Evolutionary conservation across 2,888 invertebrate species (phyloP).

Genomic region (Drosophila bunnanda): DNA sequence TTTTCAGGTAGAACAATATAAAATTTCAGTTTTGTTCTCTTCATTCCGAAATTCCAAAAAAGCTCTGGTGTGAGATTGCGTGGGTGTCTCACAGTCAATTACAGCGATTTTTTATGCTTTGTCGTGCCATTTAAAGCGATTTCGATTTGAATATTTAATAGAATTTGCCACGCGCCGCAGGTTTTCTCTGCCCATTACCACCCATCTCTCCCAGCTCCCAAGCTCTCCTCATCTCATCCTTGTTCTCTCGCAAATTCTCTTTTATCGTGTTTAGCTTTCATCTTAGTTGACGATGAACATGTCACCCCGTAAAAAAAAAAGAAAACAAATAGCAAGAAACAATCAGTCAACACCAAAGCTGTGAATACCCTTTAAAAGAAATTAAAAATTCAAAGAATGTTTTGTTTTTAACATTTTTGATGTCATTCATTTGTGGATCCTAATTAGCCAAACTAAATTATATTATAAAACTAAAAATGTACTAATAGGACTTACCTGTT

Average conservation of each 20-base stretch:
- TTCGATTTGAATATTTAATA: conserved; percentile 69
- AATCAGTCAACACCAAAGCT: neutral
- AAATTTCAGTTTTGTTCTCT: conserved; percentile 3
- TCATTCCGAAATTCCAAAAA: neutral
- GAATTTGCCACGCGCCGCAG: conserved; percentile 62
- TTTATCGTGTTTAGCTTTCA: conserved; percentile 18
- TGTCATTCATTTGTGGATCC: no score
- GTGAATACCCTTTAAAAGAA: neutral
- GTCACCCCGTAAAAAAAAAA: conserved; percentile 16
- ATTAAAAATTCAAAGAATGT: neutral
- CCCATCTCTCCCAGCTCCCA: conserved; percentile 7
- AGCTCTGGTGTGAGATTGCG: conserved; percentile 31
- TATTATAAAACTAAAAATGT: no score
- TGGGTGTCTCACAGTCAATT: conserved; percentile 32
- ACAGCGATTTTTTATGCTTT: conserved; percentile 31
- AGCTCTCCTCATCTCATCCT: no score
- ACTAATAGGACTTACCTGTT: no score
- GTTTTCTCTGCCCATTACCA: conserved; percentile 4
- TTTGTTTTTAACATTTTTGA: neutral
- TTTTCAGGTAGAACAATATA: conserved; percentile 27
- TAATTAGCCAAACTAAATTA: no score
- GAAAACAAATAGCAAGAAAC: neutral
- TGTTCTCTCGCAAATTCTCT: conserved; percentile 7
- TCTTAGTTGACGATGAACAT: conserved; percentile 3
- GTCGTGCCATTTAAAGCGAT: conserved; percentile 49